Base-by-base conservation (phyloP, 2,888 invertebrate species). In the Pyrrhosoma nymphula region DNA sequence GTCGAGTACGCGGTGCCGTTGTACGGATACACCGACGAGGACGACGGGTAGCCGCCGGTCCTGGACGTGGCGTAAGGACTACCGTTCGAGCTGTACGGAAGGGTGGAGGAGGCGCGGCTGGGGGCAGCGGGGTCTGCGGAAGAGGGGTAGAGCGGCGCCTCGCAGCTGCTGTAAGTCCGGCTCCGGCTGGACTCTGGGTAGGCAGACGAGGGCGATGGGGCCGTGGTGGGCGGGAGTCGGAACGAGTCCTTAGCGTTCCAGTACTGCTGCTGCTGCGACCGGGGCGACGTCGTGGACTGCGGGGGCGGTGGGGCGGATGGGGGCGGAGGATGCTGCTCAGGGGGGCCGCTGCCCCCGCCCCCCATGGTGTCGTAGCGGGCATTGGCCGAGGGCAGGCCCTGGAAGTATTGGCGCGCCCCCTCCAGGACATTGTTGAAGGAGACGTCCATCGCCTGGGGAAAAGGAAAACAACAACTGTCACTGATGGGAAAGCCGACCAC, bases 361-460 rank as follows among this genome's bases (percentile, higher is more conserved):
- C 97, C 95, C 95, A 95, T 88, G 91, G 95, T 88, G 95, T 95
- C 95, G 90, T 95, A 95, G 88, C 95, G 96, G 96, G 96, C 97
- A 35, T 35, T 82, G 95, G 97, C 97, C 96, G 97, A 97, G 96
- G 98, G 98, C 97, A 98, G 97, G 97, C 98, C 98, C 98, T 98
- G 98, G 97, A 98, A 98, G 97, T 98, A 98, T 97, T 98, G 98
- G 97, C 98, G 98, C 97, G 98, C 98, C 97, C 98, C 98, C 98
- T 98, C 98, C 98, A 98, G 97, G 97, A 98, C 98, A 98, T 98
- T 98, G 97, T 98, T 98, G 97, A 97, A 98, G 97, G 98, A 98
- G 97, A 98, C 98, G 97, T 98, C 98, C 98, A 98, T 98, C 95
- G 95, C 95, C 95, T 95, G 95, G 95, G 56, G 89, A 95, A 88